Conservation (phyloP, 2,113 vertebrate species). For the Podarcis muralis region DNA sequence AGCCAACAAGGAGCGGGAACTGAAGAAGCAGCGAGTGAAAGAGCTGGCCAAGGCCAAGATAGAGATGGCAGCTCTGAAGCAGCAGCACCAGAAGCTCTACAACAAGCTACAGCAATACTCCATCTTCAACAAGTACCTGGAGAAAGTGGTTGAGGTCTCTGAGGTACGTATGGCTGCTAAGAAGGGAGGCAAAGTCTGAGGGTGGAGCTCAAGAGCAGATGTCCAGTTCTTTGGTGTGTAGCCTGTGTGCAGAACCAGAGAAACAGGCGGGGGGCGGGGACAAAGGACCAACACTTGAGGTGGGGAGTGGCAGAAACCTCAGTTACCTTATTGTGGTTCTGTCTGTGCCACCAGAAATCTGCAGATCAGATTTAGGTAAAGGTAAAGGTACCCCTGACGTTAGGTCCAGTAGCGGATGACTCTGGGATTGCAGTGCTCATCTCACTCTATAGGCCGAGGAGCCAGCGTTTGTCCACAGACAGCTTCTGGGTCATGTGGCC, state of each 20-base stretch:
- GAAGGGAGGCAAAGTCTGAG: neutral
- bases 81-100: conserved; percentile 63
- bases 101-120: conserved; percentile 67
- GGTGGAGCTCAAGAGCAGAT: neutral
- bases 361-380: neutral
- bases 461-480: too few species aligned
- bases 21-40: conserved; percentile 51
- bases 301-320: neutral
- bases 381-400: too few species aligned
- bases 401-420: too few species aligned
- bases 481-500: too few species aligned
- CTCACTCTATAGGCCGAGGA: too few species aligned
- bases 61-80: conserved; percentile 59
- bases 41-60: conserved; percentile 68
- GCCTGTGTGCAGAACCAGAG: too few species aligned
- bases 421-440: too few species aligned
- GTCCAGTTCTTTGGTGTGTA: neutral
- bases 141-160: conserved; percentile 75
- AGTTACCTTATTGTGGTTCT: neutral
- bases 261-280: neutral
- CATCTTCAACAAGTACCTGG: conserved; percentile 77
- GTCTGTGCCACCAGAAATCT: neutral
- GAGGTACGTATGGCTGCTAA: conserved; percentile 54
- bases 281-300: neutral
- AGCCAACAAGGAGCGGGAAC: conserved; percentile 64